Evolutionary conservation across 2,113 vertebrate genomes (phyloP).

Genomic region (Psettodes erumei): DNA sequence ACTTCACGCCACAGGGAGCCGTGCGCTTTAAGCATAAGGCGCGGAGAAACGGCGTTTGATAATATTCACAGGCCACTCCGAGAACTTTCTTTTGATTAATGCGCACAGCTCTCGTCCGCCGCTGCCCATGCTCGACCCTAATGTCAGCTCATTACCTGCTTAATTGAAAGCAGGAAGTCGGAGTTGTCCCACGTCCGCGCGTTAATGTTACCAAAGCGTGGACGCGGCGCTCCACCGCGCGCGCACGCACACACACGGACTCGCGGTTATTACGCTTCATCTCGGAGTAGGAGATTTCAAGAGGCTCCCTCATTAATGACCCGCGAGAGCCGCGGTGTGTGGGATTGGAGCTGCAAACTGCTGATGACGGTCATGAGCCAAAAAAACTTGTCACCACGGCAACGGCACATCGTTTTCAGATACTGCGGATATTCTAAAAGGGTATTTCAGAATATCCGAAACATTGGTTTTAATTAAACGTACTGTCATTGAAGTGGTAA

Average conservation of each 20-base stretch:
- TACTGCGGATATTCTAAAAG: neutral
- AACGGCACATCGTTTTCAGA: neutral
- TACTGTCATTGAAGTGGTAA: neutral
- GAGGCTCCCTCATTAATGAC: constrained; percentile 49
- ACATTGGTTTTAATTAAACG: neutral
- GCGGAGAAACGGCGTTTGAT: constrained; percentile 1
- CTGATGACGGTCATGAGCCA: constrained; percentile 23
- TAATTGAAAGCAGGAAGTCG: constrained; percentile 65
- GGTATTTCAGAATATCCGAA: neutral
- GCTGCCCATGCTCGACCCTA: constrained; percentile 60
- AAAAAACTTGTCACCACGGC: constrained; percentile 6
- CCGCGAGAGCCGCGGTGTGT: constrained; percentile 13
- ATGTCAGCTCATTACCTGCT: constrained; percentile 67
- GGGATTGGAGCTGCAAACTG: constrained; percentile 12
- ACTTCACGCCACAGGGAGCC: no score
- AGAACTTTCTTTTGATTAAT: constrained; percentile 57
- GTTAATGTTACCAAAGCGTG: constrained; percentile 33
- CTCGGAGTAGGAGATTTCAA: constrained; percentile 27
- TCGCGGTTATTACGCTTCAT: constrained; percentile 17
- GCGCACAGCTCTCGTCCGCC: constrained; percentile 38
- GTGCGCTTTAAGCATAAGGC: neutral
- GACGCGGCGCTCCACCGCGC: constrained; percentile 20
- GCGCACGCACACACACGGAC: constrained; percentile 6
- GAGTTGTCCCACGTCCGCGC: constrained; percentile 41
- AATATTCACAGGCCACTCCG: constrained; percentile 19